Evolutionary conservation across 1,140 invertebrate species (phyloP), one percentile per base, ranked within the genome.

Genomic region (Oncopodura yosiiana): DNA sequence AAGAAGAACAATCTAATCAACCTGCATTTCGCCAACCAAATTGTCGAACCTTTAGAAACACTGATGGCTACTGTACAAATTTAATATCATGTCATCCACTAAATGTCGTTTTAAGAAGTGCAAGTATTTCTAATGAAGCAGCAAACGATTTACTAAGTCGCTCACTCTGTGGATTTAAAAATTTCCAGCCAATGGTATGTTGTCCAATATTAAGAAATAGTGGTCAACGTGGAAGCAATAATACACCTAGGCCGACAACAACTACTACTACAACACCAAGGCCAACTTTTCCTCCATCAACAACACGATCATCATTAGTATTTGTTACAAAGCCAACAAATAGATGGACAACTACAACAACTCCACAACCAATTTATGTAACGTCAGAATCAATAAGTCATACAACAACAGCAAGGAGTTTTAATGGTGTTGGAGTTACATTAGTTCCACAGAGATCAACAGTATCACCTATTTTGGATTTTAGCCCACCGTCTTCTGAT

Each of bases 121-220:
- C 50, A 43, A n/a, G n/a, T n/a, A n/a, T n/a, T n/a, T 41, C 53
- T 5, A 24, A 19, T 23, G 18, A 24, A 18, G 19, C 19, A 2
- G 55, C 55, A 3, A 46, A 56, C 8, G 36, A 51, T 16, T 51
- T 71, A 58, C 60, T 81, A 12, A 69, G 73, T 9, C 66, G 66
- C 34, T 77, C 75, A 0, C 64, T 76, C 9, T 82, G 80, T 58
- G 73, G 73, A 0, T 78, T 70, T 44, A 69, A 74, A 29, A 71
- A 71, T 16, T 54, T 42, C 3, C 68, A 71, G 50, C 76, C 77
- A 14, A 66, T 73, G 58, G 75, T 79, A 4, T 78, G 77, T 34
- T 79, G 77, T 58, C 70, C 70, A 11, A 21, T 41, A 45, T 19
- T 18, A 14, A 18, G 19, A 29, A 21, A n/a, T 41, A 32, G 34